Conservation (phyloP, 2,113 vertebrate species). For the Galemys pyrenaicus region DNA sequence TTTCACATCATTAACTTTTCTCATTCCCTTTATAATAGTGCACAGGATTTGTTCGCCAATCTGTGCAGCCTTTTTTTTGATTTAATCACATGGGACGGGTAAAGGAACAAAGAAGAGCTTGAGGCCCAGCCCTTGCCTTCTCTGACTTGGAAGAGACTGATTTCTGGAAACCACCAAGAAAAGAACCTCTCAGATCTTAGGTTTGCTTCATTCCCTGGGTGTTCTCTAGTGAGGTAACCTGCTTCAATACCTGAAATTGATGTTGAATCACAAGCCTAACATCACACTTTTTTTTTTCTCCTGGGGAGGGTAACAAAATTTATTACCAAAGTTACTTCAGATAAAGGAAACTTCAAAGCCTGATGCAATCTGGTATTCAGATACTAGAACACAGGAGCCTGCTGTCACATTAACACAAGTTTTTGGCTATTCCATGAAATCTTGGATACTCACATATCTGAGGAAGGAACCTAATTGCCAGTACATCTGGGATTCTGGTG, state of each 20-base stretch:
- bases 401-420: neutral
- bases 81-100: neutral
- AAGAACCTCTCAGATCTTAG: neutral
- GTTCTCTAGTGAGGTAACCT: slow-evolving; percentile 19
- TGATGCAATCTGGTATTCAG: neutral
- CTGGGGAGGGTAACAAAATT: slow-evolving; percentile 60
- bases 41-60: neutral
- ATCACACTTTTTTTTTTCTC: neutral
- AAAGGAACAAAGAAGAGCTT: neutral
- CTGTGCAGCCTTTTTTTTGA: neutral
- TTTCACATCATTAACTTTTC: slow-evolving; percentile 23
- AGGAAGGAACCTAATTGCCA: slow-evolving; percentile 59
- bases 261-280: neutral
- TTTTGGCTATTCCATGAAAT: neutral
- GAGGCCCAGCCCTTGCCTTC: neutral
- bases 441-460: slow-evolving; percentile 76
- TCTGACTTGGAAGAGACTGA: neutral
- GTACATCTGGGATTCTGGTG: slow-evolving; percentile 61
- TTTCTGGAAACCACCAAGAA: neutral
- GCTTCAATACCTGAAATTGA: slow-evolving; percentile 2
- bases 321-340: neutral
- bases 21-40: neutral
- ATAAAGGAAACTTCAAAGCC: neutral
- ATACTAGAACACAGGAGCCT: neutral
- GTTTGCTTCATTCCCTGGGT: neutral